phyloP scores from a whole-genome alignment of 2,113 vertebrate species.

The Psammodynastes pulverulentus region DNA sequence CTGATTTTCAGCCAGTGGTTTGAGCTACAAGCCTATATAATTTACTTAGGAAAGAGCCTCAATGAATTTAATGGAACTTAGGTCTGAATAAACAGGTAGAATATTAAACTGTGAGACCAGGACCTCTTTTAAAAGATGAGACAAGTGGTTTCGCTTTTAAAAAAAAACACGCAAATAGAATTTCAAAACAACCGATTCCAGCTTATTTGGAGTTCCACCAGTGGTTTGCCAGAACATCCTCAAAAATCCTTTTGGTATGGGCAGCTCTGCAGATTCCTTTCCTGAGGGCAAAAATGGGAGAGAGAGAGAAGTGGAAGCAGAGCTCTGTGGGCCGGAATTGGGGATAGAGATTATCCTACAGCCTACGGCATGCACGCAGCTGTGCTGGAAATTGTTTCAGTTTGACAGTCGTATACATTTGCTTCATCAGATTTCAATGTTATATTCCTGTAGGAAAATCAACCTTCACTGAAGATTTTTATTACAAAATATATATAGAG shows the following conservation, averaged over 20 bases:
- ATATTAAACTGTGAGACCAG: background rate
- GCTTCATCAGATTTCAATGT: conserved; percentile 21
- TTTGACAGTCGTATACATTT: background rate
- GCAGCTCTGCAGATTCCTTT: background rate
- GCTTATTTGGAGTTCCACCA: background rate
- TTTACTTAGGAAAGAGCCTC: background rate
- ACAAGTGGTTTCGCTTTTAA: background rate
- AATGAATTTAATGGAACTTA: background rate
- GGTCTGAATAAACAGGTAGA: background rate
- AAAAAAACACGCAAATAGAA: background rate
- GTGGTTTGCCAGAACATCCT: background rate
- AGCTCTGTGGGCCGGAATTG: background rate
- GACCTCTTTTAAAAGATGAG: background rate
- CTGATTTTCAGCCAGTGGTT: background rate
- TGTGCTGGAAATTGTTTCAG: conserved; percentile 16
- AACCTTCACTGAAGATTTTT: background rate
- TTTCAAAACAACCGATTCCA: background rate
- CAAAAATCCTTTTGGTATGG: background rate
- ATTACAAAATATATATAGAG: background rate
- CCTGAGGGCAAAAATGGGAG: background rate
- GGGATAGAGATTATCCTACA: background rate
- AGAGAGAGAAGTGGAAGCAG: background rate
- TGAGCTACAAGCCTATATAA: background rate
- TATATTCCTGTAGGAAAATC: conserved; percentile 24
- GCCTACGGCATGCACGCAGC: background rate